These are phyloP conservation scores for Exaiptasia diaphana DNA, from an alignment of 64 coral and sea anemone genomes.

Conservation along the genomic window DNA sequence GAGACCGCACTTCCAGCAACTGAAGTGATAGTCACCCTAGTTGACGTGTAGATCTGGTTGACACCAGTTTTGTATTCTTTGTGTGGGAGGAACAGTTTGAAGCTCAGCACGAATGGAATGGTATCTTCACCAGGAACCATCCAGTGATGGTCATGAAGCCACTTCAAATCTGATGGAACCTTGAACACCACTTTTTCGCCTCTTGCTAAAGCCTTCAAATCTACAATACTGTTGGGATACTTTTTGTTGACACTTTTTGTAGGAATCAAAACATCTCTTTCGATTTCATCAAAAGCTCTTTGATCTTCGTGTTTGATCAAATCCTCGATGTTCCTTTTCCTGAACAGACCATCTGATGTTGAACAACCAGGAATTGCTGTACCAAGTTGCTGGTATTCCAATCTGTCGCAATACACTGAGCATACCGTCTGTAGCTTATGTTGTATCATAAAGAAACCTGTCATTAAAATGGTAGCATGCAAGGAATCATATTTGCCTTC, in stretches of 20 bases:
- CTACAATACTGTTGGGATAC: slow-evolving; percentile 26
- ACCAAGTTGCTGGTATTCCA: slow-evolving; percentile 33
- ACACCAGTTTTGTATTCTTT: background rate
- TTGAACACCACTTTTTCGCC: background rate
- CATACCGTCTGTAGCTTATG: slow-evolving; percentile 11
- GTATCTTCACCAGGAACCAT: background rate
- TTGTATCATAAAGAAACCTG: slow-evolving; percentile 44
- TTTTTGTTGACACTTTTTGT: background rate
- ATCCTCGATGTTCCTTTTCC: background rate
- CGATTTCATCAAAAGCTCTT: background rate
- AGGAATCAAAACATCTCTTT: slow-evolving; percentile 33
- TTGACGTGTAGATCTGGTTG: background rate
- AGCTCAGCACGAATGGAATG: slow-evolving; percentile 10
- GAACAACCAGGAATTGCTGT: background rate
- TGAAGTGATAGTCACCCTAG: background rate
- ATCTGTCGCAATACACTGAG: slow-evolving; percentile 36
- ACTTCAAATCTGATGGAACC: background rate
- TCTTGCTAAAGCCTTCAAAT: slow-evolving; percentile 9
- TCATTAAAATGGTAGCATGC: background rate
- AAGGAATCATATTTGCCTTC: background rate
- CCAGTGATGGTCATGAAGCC: slow-evolving; percentile 29
- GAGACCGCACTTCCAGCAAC: background rate
- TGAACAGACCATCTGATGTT: slow-evolving; percentile 14
- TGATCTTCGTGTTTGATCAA: background rate
- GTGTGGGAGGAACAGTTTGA: slow-evolving; percentile 24